A percentile compares a stretch with the other conserved stretches of the same genome.
Conservation (phyloP, 2,888 invertebrate species). For the Branchipolynoe longqiensis region DNA sequence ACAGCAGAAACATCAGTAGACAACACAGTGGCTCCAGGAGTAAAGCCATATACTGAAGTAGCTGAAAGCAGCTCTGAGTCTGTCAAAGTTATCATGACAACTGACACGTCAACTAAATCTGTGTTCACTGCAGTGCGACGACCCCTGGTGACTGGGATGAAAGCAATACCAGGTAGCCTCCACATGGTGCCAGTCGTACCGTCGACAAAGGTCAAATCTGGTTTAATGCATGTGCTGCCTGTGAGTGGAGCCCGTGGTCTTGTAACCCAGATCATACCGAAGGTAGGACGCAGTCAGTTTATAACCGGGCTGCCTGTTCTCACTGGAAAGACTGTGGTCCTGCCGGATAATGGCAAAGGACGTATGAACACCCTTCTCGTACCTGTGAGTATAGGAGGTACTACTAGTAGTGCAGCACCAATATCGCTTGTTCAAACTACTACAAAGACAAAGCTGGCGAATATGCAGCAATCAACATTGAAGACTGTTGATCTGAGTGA, state of each 20-base stretch:
- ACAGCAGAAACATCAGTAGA: no score
- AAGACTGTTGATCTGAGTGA: background rate
- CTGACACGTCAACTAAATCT: background rate
- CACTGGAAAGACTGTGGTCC: constrained; percentile 24
- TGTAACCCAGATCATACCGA: constrained; percentile 51
- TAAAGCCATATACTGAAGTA: background rate
- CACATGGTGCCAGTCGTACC: constrained; percentile 38
- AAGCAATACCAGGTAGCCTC: constrained; percentile 33
- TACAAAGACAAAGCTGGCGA: constrained; percentile 2
- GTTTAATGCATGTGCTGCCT: constrained; percentile 27
- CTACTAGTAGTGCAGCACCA: background rate
- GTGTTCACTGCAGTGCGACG: constrained; percentile 29
- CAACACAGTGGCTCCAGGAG: no score
- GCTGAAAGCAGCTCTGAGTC: background rate
- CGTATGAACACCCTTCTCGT: constrained; percentile 38
- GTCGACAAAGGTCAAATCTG: background rate
- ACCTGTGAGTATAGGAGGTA: constrained; percentile 9
- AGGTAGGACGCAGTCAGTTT: constrained; percentile 17
- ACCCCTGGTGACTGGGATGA: constrained; percentile 16
- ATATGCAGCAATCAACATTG: background rate
- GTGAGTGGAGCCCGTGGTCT: constrained; percentile 41
- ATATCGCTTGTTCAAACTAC: constrained; percentile 29
- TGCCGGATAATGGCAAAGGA: constrained; percentile 24
- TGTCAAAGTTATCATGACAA: constrained; percentile 19
- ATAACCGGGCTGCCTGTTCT: constrained; percentile 21